These are phyloP conservation scores for Tetragonula clypearis DNA, from an alignment of 1,140 invertebrate genomes.

Conservation along the genomic window DNA sequence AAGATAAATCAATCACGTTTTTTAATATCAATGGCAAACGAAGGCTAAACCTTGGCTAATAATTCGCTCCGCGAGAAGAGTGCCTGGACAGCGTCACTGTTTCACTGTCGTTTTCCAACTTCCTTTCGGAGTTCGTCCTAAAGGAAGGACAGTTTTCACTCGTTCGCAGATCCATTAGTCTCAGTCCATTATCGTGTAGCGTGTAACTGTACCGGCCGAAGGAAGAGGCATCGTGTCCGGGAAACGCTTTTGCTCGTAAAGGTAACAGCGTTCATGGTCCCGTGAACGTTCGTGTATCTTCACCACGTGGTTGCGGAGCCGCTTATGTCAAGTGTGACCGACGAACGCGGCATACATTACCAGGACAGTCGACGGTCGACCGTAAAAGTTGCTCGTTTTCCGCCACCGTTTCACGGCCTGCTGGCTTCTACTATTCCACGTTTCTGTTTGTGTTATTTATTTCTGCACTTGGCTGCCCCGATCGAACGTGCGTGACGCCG, in stretches of 20 bases:
- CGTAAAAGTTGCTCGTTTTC: conserved; percentile 48
- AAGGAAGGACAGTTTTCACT: conserved; percentile 70
- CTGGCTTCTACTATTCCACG: background rate
- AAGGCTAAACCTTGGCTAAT: too few species aligned
- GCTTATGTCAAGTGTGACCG: conserved; percentile 62
- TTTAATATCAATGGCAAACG: too few species aligned
- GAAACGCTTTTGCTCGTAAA: conserved; percentile 60
- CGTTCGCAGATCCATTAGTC: conserved; percentile 58
- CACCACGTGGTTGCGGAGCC: conserved; percentile 55
- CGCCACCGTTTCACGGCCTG: conserved; percentile 17
- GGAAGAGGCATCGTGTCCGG: conserved; percentile 64
- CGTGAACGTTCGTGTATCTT: conserved; percentile 33
- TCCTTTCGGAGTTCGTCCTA: conserved; percentile 24
- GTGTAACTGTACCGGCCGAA: conserved; percentile 71
- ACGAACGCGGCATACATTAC: conserved; percentile 40
- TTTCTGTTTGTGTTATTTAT: background rate
- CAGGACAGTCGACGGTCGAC: conserved; percentile 29
- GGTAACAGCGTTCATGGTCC: conserved; percentile 49
- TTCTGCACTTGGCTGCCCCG: conserved; percentile 3
- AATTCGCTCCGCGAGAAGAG: too few species aligned
- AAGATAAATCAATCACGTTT: background rate
- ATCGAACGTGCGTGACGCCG: conserved; percentile 33
- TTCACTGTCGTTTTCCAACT: conserved; percentile 75
- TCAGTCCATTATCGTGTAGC: conserved; percentile 67
- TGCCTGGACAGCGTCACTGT: background rate